Percentiles rank a stretch among this genome's conserved stretches.
Evolutionary conservation across 2,797 vertebrate genomes (phyloP).

Genomic region (Pogonophryne albipinna): DNA sequence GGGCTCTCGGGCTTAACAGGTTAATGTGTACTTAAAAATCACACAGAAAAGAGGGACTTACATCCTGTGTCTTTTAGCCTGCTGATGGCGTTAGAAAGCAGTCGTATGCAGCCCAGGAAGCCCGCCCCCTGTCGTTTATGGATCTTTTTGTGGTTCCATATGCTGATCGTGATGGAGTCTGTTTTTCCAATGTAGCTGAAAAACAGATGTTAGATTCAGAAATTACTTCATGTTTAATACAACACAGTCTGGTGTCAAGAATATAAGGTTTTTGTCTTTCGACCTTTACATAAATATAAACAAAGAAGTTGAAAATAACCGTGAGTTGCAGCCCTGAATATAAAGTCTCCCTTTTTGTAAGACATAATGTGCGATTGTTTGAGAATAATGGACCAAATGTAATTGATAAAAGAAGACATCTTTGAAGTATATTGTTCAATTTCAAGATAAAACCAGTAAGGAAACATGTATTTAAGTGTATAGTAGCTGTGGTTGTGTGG

Average conservation of each 20-base stretch:
- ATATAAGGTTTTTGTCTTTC: background rate
- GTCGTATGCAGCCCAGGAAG: conserved; percentile 96
- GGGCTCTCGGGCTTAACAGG: too few relatives aligned
- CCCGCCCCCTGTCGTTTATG: conserved; percentile 98
- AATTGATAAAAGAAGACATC: background rate
- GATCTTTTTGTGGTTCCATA: conserved; percentile 99
- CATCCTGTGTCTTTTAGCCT: conserved; percentile 98
- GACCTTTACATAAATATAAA: background rate
- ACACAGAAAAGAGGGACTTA: conserved; percentile 77
- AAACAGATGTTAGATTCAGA: background rate
- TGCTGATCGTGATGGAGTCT: conserved; percentile 98
- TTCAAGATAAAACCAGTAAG: too few relatives aligned
- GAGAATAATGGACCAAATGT: background rate
- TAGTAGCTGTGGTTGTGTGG: background rate
- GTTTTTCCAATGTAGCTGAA: conserved; percentile 95
- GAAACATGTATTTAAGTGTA: background rate
- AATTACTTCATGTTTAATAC: background rate
- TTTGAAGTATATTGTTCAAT: too few relatives aligned
- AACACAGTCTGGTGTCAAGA: background rate
- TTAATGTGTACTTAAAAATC: background rate
- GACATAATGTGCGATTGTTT: background rate
- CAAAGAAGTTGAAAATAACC: background rate
- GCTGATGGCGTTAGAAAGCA: conserved; percentile 98
- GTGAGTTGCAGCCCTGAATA: background rate
- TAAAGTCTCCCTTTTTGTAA: background rate